phyloP scores from a whole-genome alignment of 2,797 vertebrate species.

The Pangasius mekongensis region DNA sequence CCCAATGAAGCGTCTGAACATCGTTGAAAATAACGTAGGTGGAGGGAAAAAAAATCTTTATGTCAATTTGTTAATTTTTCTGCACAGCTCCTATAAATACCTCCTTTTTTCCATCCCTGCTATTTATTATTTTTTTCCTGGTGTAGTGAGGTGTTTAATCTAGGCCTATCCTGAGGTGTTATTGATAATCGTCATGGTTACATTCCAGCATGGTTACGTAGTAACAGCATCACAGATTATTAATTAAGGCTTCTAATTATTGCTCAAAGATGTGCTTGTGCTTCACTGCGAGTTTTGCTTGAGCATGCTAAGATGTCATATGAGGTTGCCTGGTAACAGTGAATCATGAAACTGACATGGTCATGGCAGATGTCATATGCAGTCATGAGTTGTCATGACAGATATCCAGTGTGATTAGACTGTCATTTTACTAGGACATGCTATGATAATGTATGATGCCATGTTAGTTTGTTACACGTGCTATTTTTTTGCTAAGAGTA shows the following conservation, averaged over 20 bases:
- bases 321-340: background rate
- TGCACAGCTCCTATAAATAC: background rate
- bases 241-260: conserved; percentile 36
- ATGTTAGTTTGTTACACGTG: background rate
- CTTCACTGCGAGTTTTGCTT: background rate
- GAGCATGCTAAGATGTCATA: background rate
- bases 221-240: conserved; percentile 12
- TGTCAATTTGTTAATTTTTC: background rate
- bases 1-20: background rate
- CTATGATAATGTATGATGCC: background rate
- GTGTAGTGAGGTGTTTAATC: background rate
- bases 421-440: background rate
- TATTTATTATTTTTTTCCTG: background rate
- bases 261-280: conserved; percentile 6
- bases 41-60: too few relatives aligned
- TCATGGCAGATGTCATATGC: conserved; percentile 12
- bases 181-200: conserved; percentile 10
- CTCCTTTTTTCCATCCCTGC: background rate
- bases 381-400: conserved; percentile 2
- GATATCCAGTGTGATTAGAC: background rate
- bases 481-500: background rate
- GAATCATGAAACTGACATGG: conserved; percentile 13
- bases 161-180: background rate
- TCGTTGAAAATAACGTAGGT: background rate
- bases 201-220: background rate